Percentiles rank a stretch among this genome's conserved stretches.
Conservation (phyloP, 2,888 invertebrate genomes). For the Ferdinandea cuprea region DNA sequence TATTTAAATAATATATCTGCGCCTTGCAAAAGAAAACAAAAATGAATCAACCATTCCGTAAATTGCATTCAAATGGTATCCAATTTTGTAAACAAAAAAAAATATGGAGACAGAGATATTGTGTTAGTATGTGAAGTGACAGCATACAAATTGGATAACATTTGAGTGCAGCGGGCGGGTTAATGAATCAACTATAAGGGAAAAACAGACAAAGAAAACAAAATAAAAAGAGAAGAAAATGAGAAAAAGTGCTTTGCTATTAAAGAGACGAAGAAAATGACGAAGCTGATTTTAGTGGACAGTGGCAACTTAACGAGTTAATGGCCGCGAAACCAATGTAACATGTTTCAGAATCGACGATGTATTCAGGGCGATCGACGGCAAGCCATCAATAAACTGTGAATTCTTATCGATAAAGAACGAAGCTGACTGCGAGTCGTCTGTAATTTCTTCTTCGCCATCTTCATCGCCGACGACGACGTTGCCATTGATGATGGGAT, state of each 20-base stretch:
- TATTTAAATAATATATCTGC: background rate
- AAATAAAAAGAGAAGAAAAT: background rate
- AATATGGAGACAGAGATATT: background rate
- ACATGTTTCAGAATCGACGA: slow-evolving; percentile 79
- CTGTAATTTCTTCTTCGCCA: slow-evolving; percentile 59
- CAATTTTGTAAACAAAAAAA: background rate
- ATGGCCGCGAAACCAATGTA: slow-evolving; percentile 79
- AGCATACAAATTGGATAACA: slow-evolving; percentile 8
- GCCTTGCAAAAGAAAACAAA: slow-evolving; percentile 48
- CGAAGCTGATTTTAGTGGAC: background rate
- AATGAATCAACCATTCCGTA: background rate
- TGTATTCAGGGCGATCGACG: slow-evolving; percentile 74
- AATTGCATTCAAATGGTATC: slow-evolving; percentile 14
- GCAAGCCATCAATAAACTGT: slow-evolving; percentile 65
- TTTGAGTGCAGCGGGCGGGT: slow-evolving; percentile 3
- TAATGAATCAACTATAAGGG: background rate
- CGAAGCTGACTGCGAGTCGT: slow-evolving; percentile 63
- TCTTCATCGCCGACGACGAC: slow-evolving; percentile 59
- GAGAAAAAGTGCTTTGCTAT: slow-evolving; percentile 28
- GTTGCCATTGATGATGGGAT: slow-evolving; percentile 69
- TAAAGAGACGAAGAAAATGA: slow-evolving; percentile 40
- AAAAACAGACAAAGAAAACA: background rate
- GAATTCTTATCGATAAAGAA: slow-evolving; percentile 78
- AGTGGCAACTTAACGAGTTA: slow-evolving; percentile 77
- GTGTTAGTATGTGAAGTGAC: background rate